Evolutionary conservation across 2,797 vertebrate genomes (phyloP).

Genomic region (Sebastes minor): DNA sequence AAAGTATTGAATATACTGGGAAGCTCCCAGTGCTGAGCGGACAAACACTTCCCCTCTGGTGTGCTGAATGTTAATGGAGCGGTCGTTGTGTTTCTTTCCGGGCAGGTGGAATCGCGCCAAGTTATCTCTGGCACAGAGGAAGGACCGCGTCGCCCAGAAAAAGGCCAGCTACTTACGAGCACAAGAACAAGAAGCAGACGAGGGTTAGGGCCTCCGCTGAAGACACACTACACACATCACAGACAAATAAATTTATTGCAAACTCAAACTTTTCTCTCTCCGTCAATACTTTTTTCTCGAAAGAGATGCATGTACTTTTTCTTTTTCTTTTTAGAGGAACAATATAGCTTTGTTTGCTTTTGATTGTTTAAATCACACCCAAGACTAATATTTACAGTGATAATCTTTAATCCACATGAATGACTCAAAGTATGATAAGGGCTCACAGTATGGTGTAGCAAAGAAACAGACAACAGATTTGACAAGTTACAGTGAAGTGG

Average conservation of each 20-base stretch:
- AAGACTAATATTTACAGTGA: neutral
- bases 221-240: slow-evolving; percentile 40
- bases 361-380: neutral
- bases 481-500: slow-evolving; percentile 45
- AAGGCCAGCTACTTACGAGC: slow-evolving; percentile 98
- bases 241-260: slow-evolving; percentile 82
- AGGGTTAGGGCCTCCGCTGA: slow-evolving; percentile 84
- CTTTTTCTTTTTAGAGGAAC: neutral
- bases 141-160: slow-evolving; percentile 97
- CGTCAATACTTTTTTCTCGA: neutral
- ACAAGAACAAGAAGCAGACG: slow-evolving; percentile 88
- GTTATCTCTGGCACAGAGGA: slow-evolving; percentile 95
- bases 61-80: slow-evolving; percentile 69
- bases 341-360: neutral
- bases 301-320: neutral
- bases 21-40: neutral
- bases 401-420: neutral
- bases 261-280: slow-evolving; percentile 36
- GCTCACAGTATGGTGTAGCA: neutral
- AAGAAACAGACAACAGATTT: neutral
- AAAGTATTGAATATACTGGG: neutral
- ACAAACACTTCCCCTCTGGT: neutral
- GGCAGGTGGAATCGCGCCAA: slow-evolving; percentile 97
- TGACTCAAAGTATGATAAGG: neutral
- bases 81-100: slow-evolving; percentile 44